phyloP scores from a whole-genome alignment of 2,113 vertebrate species.

The Sebastes fasciatus region DNA sequence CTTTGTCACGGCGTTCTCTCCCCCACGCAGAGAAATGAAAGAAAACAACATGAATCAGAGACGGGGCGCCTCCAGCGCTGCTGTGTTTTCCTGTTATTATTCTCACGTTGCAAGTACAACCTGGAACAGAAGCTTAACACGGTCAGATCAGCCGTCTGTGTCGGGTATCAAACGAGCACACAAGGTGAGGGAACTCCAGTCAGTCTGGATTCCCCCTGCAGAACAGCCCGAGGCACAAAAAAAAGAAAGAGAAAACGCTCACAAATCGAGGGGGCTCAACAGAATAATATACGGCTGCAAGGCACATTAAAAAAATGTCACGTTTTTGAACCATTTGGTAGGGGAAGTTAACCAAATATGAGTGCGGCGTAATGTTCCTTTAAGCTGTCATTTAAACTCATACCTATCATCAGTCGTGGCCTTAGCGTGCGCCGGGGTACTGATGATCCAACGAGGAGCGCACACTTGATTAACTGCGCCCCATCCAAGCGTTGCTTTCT shows the following conservation, averaged over 20 bases:
- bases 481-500: conserved; percentile 86
- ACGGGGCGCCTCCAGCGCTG: conserved; percentile 44
- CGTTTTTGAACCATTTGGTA: conserved; percentile 77
- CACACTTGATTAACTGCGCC: conserved; percentile 84
- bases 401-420: conserved; percentile 83
- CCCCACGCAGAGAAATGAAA: conserved; percentile 60
- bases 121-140: conserved; percentile 64
- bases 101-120: conserved; percentile 56
- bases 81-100: conserved; percentile 31
- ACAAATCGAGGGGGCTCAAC: conserved; percentile 50
- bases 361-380: conserved; percentile 85
- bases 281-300: conserved; percentile 35
- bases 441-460: conserved; percentile 78
- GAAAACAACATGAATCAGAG: conserved; percentile 54
- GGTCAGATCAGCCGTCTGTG: conserved; percentile 21
- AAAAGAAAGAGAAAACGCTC: conserved; percentile 6
- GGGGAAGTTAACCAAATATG: conserved; percentile 83
- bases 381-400: conserved; percentile 84
- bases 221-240: conserved; percentile 55
- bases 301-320: conserved; percentile 74
- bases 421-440: conserved; percentile 68
- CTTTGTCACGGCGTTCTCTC: conserved; percentile 65
- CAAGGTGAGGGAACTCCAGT: conserved; percentile 72
- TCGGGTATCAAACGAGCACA: conserved; percentile 55
- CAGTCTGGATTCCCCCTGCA: conserved; percentile 56